phyloP scores from a whole-genome alignment of 64 coral and sea anemone genomes.

The Montipora sp. region DNA sequence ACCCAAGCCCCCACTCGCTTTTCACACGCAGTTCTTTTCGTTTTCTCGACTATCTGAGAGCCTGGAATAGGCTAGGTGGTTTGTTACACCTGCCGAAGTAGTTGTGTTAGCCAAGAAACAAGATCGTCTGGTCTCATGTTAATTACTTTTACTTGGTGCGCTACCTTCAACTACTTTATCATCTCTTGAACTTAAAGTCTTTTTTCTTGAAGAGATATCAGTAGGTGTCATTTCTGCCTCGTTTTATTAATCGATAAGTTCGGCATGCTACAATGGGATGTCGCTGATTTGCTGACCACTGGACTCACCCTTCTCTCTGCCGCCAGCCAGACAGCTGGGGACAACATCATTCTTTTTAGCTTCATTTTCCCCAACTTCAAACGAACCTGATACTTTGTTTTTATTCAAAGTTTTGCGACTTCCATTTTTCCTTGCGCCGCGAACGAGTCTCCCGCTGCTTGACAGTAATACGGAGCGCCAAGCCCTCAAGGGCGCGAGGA shows the following conservation, averaged over 20 bases:
- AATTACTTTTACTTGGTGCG: too few relatives aligned
- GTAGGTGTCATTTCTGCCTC: not conserved
- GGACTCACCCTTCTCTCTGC: not conserved
- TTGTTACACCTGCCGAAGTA: too few relatives aligned
- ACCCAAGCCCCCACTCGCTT: too few relatives aligned
- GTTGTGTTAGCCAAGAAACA: too few relatives aligned
- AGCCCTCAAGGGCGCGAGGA: conserved; percentile 35
- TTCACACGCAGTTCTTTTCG: too few relatives aligned
- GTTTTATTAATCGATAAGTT: not conserved
- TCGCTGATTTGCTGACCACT: not conserved
- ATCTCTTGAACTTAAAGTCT: too few relatives aligned
- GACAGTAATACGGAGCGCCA: not conserved
- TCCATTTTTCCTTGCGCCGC: not conserved
- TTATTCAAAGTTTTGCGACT: not conserved
- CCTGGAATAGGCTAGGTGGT: too few relatives aligned
- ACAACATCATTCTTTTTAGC: not conserved
- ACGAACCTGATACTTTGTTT: not conserved
- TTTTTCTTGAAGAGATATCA: not conserved
- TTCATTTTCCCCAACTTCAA: not conserved
- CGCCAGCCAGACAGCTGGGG: too few relatives aligned
- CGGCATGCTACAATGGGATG: not conserved
- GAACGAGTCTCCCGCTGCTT: not conserved
- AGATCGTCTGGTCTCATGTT: too few relatives aligned
- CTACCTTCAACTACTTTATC: too few relatives aligned
- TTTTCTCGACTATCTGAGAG: too few relatives aligned